Evolutionary conservation across 2,797 vertebrate genomes (phyloP).

Genomic region (Monodelphis domestica): DNA sequence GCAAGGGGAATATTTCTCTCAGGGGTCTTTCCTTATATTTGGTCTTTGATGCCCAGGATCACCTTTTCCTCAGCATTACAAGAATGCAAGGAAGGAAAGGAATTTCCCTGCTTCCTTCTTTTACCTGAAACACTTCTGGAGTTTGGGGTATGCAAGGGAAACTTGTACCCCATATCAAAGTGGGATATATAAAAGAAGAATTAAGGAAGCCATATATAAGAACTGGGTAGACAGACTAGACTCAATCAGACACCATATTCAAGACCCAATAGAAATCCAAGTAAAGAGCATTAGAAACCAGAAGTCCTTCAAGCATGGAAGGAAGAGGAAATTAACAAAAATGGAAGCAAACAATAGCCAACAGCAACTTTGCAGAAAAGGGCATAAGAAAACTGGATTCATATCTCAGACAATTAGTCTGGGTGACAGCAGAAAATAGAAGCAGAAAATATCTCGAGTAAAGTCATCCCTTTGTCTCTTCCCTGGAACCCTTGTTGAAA

Average conservation of each 20-base stretch:
- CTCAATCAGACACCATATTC: neutral
- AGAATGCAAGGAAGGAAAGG: too few species aligned
- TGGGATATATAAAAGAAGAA: neutral
- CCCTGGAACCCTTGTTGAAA: neutral
- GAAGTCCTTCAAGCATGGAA: neutral
- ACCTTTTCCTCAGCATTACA: too few species aligned
- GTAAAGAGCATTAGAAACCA: neutral
- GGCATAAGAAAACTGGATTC: neutral
- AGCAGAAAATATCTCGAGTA: neutral
- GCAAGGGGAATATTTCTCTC: too few species aligned
- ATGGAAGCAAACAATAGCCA: neutral
- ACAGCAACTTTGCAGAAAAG: neutral
- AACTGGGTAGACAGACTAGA: neutral
- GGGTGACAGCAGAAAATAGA: neutral
- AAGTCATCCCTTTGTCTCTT: neutral
- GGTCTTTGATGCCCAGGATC: too few species aligned
- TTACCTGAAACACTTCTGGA: too few species aligned
- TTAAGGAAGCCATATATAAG: neutral
- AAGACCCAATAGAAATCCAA: neutral
- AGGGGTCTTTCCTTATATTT: too few species aligned
- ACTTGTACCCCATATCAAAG: too few species aligned
- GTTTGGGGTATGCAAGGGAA: too few species aligned
- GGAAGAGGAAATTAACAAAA: neutral
- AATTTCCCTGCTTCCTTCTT: too few species aligned
- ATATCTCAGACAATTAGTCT: neutral